Evolutionary conservation across 2,113 vertebrate genomes (phyloP).

Genomic region (Talpa occidentalis): DNA sequence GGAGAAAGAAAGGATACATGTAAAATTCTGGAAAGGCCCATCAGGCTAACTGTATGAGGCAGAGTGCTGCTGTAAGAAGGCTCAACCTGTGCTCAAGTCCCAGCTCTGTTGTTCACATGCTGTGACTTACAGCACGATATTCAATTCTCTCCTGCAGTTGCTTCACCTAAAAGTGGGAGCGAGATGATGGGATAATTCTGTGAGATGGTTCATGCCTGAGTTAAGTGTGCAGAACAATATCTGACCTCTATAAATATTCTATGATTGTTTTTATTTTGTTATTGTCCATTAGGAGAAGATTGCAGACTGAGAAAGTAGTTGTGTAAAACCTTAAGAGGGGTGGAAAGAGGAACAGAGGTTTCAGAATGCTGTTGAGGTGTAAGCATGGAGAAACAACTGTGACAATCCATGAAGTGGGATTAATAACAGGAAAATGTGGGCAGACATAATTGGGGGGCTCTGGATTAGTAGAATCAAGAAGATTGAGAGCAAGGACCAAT

Average conservation of each 20-base stretch:
- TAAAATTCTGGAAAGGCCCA: neutral
- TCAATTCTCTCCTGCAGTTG: neutral
- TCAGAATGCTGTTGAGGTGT: neutral
- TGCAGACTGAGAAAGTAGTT: neutral
- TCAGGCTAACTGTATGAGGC: neutral
- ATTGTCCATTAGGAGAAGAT: neutral
- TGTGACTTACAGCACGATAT: neutral
- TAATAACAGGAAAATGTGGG: neutral
- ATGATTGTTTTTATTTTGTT: neutral
- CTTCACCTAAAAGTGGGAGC: neutral
- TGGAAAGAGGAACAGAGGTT: neutral
- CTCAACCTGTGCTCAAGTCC: neutral
- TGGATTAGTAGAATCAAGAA: neutral
- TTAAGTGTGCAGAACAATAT: neutral
- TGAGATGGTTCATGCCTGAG: neutral
- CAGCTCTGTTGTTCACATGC: neutral
- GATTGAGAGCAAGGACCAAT: neutral
- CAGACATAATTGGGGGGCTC: neutral
- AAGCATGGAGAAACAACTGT: neutral
- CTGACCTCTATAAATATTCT: neutral
- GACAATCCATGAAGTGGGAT: neutral
- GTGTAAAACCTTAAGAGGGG: neutral
- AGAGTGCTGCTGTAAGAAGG: neutral
- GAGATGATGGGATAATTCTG: neutral
- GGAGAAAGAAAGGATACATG: neutral